Evolutionary conservation across 2,797 vertebrate species (phyloP), one percentile per base, ranked within the genome.

Genomic region (Bufotes viridis): DNA sequence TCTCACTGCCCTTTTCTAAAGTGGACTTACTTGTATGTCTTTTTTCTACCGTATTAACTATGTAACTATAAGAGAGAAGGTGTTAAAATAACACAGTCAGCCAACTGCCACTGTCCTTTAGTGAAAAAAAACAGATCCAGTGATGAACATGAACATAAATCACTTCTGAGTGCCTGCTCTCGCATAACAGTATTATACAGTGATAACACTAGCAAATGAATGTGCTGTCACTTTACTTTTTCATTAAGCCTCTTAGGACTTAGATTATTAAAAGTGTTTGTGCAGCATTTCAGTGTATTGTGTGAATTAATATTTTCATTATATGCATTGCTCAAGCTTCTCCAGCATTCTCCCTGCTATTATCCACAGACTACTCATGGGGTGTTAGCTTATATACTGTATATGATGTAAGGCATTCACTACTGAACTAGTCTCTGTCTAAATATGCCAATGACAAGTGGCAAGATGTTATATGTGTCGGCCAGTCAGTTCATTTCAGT

Each of bases 141-240:
- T 83, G 81, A 78, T 87, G 86, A 82, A 83, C 83, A 74, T 87
- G 60, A 82, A 78, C 17, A 51, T 82, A 87, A 87, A 87, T 82
- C 70, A 63, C 60, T 82, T 83, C 58, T 78, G 80, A 82, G 79
- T 76, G 42, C 70, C 86, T 82, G 69, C 67, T 63, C 57, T 72
- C 29, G 29, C 55, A 87, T 69, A 75, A 82, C 78, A 61, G 65
- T 74, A 42, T 81, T 86, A 70, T 79, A 58, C 86, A 60, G 67
- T 75, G 70, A 82, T 63, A 87, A 87, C 70, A 78, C 13, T 18
- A 57, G 18, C 55, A 75, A 87, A 76, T 87, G 69, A 82, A 87
- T 67, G 60, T 82, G 80, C 86, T 76, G 80, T 67, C 86, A 87
- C 70, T 87, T 65, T 34, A 83, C 49, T 83, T 87, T 85, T 78